Percentiles rank a stretch among this genome's conserved stretches.
phyloP scores from a whole-genome alignment of 2,888 invertebrate genomes.

The Scaptomyza tumidula region DNA sequence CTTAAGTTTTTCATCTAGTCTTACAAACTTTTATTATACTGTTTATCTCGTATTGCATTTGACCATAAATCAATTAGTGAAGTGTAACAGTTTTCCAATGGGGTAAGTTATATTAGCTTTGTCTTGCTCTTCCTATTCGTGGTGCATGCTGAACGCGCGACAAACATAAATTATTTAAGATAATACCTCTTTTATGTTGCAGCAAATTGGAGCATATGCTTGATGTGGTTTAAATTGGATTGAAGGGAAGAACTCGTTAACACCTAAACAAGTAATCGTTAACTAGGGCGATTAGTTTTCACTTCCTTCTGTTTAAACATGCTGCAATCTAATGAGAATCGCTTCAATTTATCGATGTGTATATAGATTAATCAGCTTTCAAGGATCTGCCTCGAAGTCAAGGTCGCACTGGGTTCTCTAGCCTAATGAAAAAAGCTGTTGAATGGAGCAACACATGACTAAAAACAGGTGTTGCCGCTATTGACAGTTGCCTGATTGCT shows the following conservation, averaged over 20 bases:
- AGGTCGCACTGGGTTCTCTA: slow-evolving; percentile 48
- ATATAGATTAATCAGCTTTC: slow-evolving; percentile 20
- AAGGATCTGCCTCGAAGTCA: slow-evolving; percentile 34
- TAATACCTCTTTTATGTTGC: slow-evolving; percentile 66
- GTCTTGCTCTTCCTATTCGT: slow-evolving; percentile 12
- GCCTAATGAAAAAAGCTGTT: slow-evolving; percentile 14
- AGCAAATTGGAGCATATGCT: slow-evolving; percentile 58
- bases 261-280: slow-evolving; percentile 28
- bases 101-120: not conserved
- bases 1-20: not conserved
- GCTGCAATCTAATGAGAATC: slow-evolving; percentile 17
- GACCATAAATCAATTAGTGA: slow-evolving; percentile 72
- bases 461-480: slow-evolving; percentile 66
- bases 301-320: slow-evolving; percentile 3
- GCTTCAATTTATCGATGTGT: slow-evolving; percentile 34
- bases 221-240: slow-evolving; percentile 30
- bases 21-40: slow-evolving; percentile 36
- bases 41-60: slow-evolving; percentile 41
- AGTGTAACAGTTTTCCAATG: slow-evolving; percentile 62
- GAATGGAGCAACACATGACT: slow-evolving; percentile 29
- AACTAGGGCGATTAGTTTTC: slow-evolving; percentile 7
- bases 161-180: slow-evolving; percentile 58
- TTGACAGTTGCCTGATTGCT: slow-evolving; percentile 72
- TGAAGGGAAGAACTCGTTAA: slow-evolving; percentile 41
- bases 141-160: slow-evolving; percentile 51